Percentiles rank a stretch among this genome's conserved stretches.
Evolutionary conservation across 2,888 invertebrate species (phyloP).

Genomic region (Ophion ventricosus): DNA sequence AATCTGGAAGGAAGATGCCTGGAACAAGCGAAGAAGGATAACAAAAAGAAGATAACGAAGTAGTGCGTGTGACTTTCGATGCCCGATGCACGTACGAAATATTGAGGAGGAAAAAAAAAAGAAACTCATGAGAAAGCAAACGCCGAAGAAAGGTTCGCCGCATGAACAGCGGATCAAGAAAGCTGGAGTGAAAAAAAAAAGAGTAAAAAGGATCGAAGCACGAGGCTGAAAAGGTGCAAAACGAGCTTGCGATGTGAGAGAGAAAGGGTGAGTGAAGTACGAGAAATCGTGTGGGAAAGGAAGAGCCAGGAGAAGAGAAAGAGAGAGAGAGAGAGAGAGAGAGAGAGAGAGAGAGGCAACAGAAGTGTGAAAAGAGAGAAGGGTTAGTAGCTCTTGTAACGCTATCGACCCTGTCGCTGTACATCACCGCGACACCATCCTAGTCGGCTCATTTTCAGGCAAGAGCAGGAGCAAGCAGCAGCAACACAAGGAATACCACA

Average conservation of each 20-base stretch:
- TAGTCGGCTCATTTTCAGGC: slow-evolving; percentile 80
- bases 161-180: slow-evolving; percentile 7
- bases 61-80: slow-evolving; percentile 34
- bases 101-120: slow-evolving; percentile 13
- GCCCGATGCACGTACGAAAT: slow-evolving; percentile 30
- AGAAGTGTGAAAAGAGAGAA: slow-evolving; percentile 65
- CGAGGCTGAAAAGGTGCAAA: slow-evolving; percentile 28
- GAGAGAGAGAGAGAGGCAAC: slow-evolving; percentile 53
- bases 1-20: slow-evolving; percentile 1
- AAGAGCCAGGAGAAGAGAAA: slow-evolving; percentile 56
- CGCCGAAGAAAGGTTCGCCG: slow-evolving; percentile 31
- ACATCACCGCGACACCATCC: slow-evolving; percentile 83
- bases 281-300: slow-evolving; percentile 37
- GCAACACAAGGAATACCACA: slow-evolving; percentile 51
- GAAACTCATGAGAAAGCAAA: neutral
- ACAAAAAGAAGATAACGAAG: slow-evolving; percentile 3
- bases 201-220: slow-evolving; percentile 43
- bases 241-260: slow-evolving; percentile 40
- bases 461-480: slow-evolving; percentile 57
- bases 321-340: slow-evolving; percentile 43
- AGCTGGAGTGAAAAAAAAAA: slow-evolving; percentile 20
- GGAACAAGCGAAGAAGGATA: slow-evolving; percentile 15
- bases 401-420: slow-evolving; percentile 83
- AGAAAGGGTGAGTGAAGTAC: slow-evolving; percentile 41
- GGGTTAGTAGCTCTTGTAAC: slow-evolving; percentile 83